Conservation (phyloP, 2,113 vertebrate genomes). For the Pelmatolapia mariae region DNA sequence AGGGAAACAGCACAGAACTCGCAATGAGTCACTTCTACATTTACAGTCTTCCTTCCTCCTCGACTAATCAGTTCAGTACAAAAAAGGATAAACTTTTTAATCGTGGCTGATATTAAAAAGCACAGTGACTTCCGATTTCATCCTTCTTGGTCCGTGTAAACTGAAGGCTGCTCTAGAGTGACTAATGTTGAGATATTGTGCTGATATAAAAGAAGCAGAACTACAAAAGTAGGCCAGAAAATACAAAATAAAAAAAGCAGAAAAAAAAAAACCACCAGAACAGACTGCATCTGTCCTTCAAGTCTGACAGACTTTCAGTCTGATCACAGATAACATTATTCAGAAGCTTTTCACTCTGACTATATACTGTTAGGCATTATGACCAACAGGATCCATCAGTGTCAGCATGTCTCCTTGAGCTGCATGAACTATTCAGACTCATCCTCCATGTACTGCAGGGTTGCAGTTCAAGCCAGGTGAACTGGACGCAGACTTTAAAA, state of each 20-base stretch:
- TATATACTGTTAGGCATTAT: constrained; percentile 5
- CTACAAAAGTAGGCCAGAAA: neutral
- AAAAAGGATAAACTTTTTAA: neutral
- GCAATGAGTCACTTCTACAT: neutral
- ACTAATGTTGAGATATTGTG: neutral
- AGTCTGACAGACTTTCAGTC: neutral
- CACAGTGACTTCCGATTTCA: neutral
- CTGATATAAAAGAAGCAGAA: neutral
- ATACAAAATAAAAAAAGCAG: neutral
- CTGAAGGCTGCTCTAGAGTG: neutral
- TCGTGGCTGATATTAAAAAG: neutral
- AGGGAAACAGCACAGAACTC: neutral
- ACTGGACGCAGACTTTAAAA: neutral
- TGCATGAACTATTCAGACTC: neutral
- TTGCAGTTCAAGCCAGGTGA: neutral
- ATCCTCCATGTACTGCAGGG: neutral
- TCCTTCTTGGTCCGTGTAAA: neutral
- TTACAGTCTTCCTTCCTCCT: neutral
- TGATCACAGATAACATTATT: constrained; percentile 29
- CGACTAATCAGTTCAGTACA: neutral
- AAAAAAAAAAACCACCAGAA: fast-evolving
- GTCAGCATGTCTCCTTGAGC: constrained; percentile 18
- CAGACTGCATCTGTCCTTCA: constrained; percentile 4
- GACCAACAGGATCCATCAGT: constrained; percentile 14
- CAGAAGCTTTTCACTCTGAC: constrained; percentile 19